Base-by-base conservation (phyloP, 30 jellyfish, hydroid and myxozoan species). In the Mastigias papua region DNA sequence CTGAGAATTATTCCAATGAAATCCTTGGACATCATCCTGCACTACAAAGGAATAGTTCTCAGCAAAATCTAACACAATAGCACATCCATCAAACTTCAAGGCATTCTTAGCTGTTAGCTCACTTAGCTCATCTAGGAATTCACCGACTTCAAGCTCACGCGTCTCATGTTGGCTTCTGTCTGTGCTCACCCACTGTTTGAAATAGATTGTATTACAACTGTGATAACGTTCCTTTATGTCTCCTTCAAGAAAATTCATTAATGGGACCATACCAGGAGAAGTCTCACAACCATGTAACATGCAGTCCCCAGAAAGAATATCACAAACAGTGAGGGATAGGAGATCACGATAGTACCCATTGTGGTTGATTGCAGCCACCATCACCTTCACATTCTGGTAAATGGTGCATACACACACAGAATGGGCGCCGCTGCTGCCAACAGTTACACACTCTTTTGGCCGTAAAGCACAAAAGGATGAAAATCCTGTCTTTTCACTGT, bases 21-120 rank as follows among this genome's bases (percentile, higher is more conserved):
- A 73, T 21, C 85, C 71, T 42, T 73, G 85, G 85, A 73, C 71
- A 15, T 16, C 85, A 46, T 42, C 88, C 57, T 77, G 88, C 21
- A 77, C 51, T 20, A 48, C 88, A 57, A 77, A 77, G 50, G 48
- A n/a, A 33, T 77, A 77, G 29, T 77, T 77, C 69, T 77, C 88
- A 77, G 88, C 88, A 77, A 77, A 77, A 42, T 77, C 88, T 15
- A 48, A 48, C 25, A 77, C 23, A 77, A 48, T 27, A 6, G 57
- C 26, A 17, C 34, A 48, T 35, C 25, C n/a, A 30, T 17, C 17
- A 17, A 21, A 17, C 57, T 21, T 54, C 23, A 32, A 28, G 51
- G 35, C 5, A 21, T 77, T 57, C 51, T 54, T 77, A 11, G 80
- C 27, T 15, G 84, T 48, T 6, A 77, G 81, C 22, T 23, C 28